Conservation (phyloP, 2,797 vertebrate genomes). For the Pterois miles region DNA sequence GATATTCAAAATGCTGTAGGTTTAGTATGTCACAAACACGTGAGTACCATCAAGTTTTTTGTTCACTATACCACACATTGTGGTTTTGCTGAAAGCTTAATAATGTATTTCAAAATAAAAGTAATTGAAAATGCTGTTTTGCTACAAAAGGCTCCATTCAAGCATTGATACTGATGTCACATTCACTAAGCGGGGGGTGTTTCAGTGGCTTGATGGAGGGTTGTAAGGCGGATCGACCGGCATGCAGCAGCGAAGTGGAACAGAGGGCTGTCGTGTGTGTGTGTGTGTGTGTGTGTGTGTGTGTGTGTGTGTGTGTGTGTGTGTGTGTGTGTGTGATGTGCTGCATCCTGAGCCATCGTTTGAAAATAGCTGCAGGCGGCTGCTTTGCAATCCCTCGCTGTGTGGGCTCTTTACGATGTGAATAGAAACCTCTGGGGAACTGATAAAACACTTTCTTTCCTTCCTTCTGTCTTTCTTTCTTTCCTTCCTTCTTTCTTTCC, state of each 20-base stretch:
- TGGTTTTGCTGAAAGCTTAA: conserved; percentile 3
- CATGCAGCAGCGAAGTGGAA: conserved; percentile 41
- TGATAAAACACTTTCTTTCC: conserved; percentile 18
- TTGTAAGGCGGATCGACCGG: conserved; percentile 38
- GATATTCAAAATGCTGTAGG: background rate
- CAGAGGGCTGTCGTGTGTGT: conserved; percentile 41
- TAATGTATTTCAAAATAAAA: conserved; percentile 9
- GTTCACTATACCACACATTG: background rate
- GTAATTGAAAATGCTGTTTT: background rate
- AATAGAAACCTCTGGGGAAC: conserved; percentile 22
- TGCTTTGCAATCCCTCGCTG: conserved; percentile 49
- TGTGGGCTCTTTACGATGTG: conserved; percentile 44
- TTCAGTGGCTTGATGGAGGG: conserved; percentile 35
- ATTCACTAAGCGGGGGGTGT: background rate
- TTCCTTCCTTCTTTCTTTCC: background rate
- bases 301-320: background rate
- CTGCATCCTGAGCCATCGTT: conserved; percentile 44
- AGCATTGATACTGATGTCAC: conserved; percentile 3
- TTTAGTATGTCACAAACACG: background rate
- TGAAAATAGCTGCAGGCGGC: conserved; percentile 62
- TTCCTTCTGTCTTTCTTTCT: background rate
- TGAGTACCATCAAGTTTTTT: background rate
- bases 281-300: background rate
- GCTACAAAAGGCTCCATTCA: conserved; percentile 3
- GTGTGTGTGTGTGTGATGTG: conserved; percentile 7